Conservation (phyloP, 2,888 invertebrate genomes). For the Apamea crenata region DNA sequence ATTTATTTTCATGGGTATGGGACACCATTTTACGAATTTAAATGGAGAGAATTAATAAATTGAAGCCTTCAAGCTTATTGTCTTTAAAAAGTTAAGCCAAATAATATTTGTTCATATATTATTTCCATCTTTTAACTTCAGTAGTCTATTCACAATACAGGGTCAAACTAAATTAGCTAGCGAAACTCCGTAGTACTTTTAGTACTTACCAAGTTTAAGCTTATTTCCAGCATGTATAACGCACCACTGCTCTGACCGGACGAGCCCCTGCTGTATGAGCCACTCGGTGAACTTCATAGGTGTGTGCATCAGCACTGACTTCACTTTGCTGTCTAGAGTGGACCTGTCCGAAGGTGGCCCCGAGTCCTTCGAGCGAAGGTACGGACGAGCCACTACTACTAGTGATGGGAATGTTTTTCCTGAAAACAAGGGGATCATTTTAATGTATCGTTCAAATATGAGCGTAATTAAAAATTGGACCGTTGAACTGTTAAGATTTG, state of each 20-base stretch:
- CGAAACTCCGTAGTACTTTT: no score
- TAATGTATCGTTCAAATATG: not conserved
- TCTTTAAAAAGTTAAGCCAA: no score
- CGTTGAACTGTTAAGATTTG: not conserved
- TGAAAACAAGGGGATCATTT: conserved; percentile 61
- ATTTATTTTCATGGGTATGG: no score
- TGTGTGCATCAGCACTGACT: conserved; percentile 94
- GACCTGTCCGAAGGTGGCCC: conserved; percentile 90
- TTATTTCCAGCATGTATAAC: conserved; percentile 92
- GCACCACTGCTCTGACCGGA: conserved; percentile 95
- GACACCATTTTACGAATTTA: no score
- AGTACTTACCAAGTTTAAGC: conserved; percentile 92
- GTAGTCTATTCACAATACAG: no score
- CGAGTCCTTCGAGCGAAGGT: conserved; percentile 93
- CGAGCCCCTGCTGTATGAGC: conserved; percentile 96
- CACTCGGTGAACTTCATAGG: conserved; percentile 97
- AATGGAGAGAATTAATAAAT: no score
- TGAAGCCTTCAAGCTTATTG: no score
- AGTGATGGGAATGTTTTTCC: conserved; percentile 96
- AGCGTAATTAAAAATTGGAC: not conserved
- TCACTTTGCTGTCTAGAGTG: conserved; percentile 94
- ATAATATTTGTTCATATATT: no score
- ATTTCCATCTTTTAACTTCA: no score
- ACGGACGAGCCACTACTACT: conserved; percentile 95
- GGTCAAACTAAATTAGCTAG: no score